These are phyloP conservation scores for Grallaria varia DNA, from an alignment of 2,113 vertebrate genomes.

Conservation along the genomic window DNA sequence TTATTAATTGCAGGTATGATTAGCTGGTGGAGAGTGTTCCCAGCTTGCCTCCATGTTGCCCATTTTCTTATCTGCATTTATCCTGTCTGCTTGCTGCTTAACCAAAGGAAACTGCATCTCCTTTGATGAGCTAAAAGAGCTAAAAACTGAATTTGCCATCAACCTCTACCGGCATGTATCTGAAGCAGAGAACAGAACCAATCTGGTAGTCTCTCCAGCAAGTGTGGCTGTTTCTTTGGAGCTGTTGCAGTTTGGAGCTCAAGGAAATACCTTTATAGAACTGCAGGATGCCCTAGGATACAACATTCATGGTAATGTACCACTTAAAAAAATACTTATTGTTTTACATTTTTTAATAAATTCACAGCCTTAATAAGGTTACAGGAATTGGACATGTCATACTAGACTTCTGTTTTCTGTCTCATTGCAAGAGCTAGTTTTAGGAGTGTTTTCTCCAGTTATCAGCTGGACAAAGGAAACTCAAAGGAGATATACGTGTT, in stretches of 20 bases:
- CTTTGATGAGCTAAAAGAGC: constrained; percentile 71
- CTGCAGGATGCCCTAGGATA: constrained; percentile 82
- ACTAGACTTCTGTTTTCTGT: background rate
- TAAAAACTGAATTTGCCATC: constrained; percentile 80
- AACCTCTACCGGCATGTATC: constrained; percentile 75
- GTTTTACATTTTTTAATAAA: background rate
- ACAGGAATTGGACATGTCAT: background rate
- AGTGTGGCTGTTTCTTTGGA: constrained; percentile 81
- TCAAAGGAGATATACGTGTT: background rate
- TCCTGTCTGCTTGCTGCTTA: constrained; percentile 70
- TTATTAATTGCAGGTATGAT: constrained; percentile 28
- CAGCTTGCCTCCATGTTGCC: constrained; percentile 67
- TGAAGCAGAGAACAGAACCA: constrained; percentile 72
- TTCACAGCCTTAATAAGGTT: background rate
- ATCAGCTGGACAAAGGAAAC: background rate
- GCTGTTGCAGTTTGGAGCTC: constrained; percentile 85
- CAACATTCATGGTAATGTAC: constrained; percentile 76
- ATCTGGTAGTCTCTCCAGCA: constrained; percentile 82
- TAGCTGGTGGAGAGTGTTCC: background rate
- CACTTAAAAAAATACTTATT: background rate
- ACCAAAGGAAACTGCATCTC: constrained; percentile 56
- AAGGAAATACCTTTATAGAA: constrained; percentile 80
- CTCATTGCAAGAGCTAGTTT: background rate
- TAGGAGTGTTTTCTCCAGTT: background rate
- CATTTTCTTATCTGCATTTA: constrained; percentile 52